A percentile compares a stretch with the other conserved stretches of the same genome.
These are phyloP conservation scores for Scyliorhinus canicula DNA, from an alignment of 2,797 vertebrate species.

Conservation along the genomic window DNA sequence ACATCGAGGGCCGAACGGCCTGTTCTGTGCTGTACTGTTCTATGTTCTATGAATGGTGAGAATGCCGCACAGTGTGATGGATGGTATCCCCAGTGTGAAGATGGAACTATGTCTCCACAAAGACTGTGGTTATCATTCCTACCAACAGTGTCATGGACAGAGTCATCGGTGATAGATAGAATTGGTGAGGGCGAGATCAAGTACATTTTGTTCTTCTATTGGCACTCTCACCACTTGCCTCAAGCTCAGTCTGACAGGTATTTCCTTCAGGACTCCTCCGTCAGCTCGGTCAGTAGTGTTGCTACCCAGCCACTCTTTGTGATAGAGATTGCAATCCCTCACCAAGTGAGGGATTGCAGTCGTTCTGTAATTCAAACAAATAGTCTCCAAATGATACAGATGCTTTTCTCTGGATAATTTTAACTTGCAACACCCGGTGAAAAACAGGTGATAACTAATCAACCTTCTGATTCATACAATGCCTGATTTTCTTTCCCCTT, in stretches of 20 bases:
- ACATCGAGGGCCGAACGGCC: too few relatives aligned
- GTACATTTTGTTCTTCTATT: background rate
- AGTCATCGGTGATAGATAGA: too few relatives aligned
- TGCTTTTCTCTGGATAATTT: background rate
- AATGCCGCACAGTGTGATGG: background rate
- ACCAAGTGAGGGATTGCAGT: too few relatives aligned
- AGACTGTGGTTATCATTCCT: background rate
- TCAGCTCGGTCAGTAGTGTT: background rate
- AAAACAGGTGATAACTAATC: background rate
- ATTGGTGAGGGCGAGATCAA: background rate
- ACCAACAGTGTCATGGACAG: background rate
- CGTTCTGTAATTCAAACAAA: background rate
- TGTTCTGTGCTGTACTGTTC: too few relatives aligned
- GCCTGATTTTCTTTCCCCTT: background rate
- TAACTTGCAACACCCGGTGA: background rate
- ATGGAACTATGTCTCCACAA: background rate
- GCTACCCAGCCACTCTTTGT: background rate
- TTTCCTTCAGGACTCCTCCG: background rate
- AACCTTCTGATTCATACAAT: too few relatives aligned
- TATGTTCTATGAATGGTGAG: background rate
- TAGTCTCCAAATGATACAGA: background rate
- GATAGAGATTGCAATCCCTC: background rate
- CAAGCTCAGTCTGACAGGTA: background rate
- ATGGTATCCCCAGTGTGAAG: background rate
- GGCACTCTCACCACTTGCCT: background rate